Conservation (phyloP, 2,888 invertebrate genomes). For the Camptogramma bilineatum region DNA sequence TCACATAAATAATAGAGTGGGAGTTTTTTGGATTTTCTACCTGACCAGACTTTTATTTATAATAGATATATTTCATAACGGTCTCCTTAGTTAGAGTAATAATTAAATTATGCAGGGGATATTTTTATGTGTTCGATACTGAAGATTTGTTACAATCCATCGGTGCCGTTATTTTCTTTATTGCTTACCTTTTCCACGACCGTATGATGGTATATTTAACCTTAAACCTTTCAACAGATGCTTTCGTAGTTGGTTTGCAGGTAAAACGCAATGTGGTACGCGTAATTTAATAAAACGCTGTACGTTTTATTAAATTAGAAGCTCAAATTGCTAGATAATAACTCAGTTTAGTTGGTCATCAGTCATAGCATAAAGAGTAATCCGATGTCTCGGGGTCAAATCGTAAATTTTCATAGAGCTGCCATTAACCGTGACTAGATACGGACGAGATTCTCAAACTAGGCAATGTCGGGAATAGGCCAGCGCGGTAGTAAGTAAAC, state of each 20-base stretch:
- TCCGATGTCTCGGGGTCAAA: slow-evolving; percentile 54
- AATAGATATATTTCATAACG: slow-evolving; percentile 49
- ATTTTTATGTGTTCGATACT: slow-evolving; percentile 50
- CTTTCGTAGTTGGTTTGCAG: slow-evolving; percentile 49
- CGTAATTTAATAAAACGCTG: slow-evolving; percentile 40
- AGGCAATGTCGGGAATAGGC: slow-evolving; percentile 33
- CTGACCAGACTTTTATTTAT: slow-evolving; percentile 17
- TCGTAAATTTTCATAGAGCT: slow-evolving; percentile 50
- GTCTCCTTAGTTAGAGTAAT: slow-evolving; percentile 44
- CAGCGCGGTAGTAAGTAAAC: slow-evolving; percentile 30
- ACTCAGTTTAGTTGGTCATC: slow-evolving; percentile 54
- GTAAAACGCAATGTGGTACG: slow-evolving; percentile 49
- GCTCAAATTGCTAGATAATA: slow-evolving; percentile 53
- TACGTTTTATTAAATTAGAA: slow-evolving; percentile 59
- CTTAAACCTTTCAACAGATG: slow-evolving; percentile 57
- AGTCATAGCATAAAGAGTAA: slow-evolving; percentile 52
- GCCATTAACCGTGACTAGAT: slow-evolving; percentile 45
- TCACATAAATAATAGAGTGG: slow-evolving; percentile 39
- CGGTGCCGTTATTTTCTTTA: slow-evolving; percentile 53
- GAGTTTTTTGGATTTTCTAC: slow-evolving; percentile 30
- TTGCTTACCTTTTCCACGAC: slow-evolving; percentile 52
- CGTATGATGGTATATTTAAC: slow-evolving; percentile 57
- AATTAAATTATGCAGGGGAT: slow-evolving; percentile 59
- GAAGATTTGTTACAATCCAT: slow-evolving; percentile 49
- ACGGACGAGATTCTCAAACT: slow-evolving; percentile 42